A percentile compares a stretch with the other conserved stretches of the same genome.
These are phyloP conservation scores for Phalacrocorax carbo DNA, from an alignment of 2,113 vertebrate genomes.

Conservation along the genomic window DNA sequence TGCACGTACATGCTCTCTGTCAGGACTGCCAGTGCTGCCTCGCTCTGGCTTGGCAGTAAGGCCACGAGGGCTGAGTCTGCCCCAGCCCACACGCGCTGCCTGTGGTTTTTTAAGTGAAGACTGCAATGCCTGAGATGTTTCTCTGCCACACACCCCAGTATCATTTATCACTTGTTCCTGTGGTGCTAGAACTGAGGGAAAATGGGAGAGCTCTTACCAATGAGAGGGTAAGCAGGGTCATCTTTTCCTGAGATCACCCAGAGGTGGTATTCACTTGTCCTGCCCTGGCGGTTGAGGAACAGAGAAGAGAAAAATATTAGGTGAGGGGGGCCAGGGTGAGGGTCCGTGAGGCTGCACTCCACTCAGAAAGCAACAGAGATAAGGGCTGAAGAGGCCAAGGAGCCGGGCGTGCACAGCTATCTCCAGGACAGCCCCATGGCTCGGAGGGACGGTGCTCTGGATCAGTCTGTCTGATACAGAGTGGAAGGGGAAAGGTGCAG, in stretches of 20 bases:
- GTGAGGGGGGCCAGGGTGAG: neutral
- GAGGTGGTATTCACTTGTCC: constrained; percentile 71
- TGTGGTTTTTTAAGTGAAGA: neutral
- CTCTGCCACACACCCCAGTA: neutral
- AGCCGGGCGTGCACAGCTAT: neutral
- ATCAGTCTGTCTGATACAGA: neutral
- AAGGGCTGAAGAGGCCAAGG: neutral
- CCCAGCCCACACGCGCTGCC: neutral
- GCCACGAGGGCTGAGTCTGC: neutral
- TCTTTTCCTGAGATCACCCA: constrained; percentile 78
- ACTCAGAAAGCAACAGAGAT: neutral
- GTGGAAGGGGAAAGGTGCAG: neutral
- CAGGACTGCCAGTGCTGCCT: neutral
- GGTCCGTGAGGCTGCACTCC: neutral
- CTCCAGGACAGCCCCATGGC: neutral
- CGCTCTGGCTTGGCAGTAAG: neutral
- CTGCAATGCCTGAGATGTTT: neutral
- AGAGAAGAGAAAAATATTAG: neutral
- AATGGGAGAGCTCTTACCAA: constrained; percentile 67
- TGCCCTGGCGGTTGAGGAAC: constrained; percentile 48
- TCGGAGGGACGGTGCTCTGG: neutral
- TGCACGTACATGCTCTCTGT: neutral
- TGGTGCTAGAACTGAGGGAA: neutral
- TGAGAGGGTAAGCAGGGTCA: constrained; percentile 73
- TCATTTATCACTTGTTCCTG: neutral